phyloP scores from a whole-genome alignment of 2,113 vertebrate species.

The Neomonachus schauinslandi region DNA sequence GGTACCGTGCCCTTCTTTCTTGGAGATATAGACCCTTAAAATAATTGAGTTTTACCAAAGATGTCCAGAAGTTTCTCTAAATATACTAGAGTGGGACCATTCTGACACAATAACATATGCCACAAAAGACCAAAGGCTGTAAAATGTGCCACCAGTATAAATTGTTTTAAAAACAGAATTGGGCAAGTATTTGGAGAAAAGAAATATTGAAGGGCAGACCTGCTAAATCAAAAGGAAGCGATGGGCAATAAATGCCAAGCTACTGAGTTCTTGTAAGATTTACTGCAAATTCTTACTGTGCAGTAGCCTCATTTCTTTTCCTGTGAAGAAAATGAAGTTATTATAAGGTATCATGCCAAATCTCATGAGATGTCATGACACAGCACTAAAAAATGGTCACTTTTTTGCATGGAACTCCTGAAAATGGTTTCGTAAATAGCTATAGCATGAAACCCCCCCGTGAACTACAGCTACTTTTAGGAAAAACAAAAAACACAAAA shows the following conservation, averaged over 20 bases:
- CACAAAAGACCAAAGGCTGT: constrained; percentile 73
- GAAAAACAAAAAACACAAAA: too few relatives aligned
- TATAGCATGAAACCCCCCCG: not conserved
- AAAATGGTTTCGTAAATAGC: constrained; percentile 36
- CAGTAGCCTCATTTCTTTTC: constrained; percentile 74
- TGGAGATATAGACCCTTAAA: constrained; percentile 69
- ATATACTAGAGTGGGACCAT: constrained; percentile 62
- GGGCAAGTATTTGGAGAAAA: constrained; percentile 80
- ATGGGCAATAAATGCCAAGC: constrained; percentile 79
- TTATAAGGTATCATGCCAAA: constrained; percentile 76
- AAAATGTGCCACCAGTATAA: constrained; percentile 79
- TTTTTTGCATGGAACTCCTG: constrained; percentile 51
- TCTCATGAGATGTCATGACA: constrained; percentile 64
- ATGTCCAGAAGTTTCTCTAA: constrained; percentile 76
- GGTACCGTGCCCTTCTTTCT: constrained; percentile 30
- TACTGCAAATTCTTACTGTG: constrained; percentile 73
- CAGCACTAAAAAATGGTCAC: constrained; percentile 63
- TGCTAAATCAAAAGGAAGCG: constrained; percentile 80
- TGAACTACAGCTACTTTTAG: not conserved
- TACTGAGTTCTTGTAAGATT: constrained; percentile 74
- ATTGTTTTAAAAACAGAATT: constrained; percentile 81
- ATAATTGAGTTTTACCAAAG: constrained; percentile 76
- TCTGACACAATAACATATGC: constrained; percentile 73
- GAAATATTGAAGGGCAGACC: constrained; percentile 74
- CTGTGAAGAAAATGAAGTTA: constrained; percentile 82